Base-by-base conservation (phyloP, 2,797 vertebrate genomes). In the Melanotaenia boesemani region DNA sequence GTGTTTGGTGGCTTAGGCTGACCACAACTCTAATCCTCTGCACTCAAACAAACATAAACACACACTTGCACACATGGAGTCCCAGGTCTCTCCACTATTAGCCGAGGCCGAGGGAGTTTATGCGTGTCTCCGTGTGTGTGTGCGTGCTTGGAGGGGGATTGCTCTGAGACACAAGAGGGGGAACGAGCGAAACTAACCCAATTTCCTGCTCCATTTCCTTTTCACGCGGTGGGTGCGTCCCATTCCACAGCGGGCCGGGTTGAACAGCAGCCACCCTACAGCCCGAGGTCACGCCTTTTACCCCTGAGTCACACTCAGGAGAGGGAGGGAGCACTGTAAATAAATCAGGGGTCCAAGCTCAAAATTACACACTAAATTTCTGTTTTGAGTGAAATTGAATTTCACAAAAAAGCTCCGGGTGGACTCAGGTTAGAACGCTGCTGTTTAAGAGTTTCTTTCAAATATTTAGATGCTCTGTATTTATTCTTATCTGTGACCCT, bases 171-270 rank as follows among this genome's bases (percentile, higher is more conserved):
- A 87, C 82, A 74, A 77, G 80, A 86, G 82, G 88, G 82, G 90
- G 89, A 91, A 91, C 85, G 84, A 87, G 89, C 58, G 74, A 94
- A 82, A 91, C 93, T 94, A 94, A 95, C 93, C 93, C 89, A 94
- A 94, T 95, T 95, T 95, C 92, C 89, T 94, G 94, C 94, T 95
- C 94, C 94, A 95, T 94, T 95, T 94, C 92, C 85, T 91, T 89
- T 90, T 91, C 85, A 84, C 65, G 77, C 83, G 64, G 76, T 68
- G 60, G 79, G 77, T 65, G 68, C 82, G 72, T 92, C 88, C 89
- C 83, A 87, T 90, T 90, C 91, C 90, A 75, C 59, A 80, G 80
- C 75, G 70, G 82, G 74, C 79, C 77, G 60, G 81, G 85, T 77
- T 83, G 80, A 89, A 89, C 90, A 87, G 76, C 84, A 86, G 81